Evolutionary conservation across 2,113 vertebrate genomes (phyloP), one percentile per base, ranked within the genome.

Genomic region (Ibidorhyncha struthersii): DNA sequence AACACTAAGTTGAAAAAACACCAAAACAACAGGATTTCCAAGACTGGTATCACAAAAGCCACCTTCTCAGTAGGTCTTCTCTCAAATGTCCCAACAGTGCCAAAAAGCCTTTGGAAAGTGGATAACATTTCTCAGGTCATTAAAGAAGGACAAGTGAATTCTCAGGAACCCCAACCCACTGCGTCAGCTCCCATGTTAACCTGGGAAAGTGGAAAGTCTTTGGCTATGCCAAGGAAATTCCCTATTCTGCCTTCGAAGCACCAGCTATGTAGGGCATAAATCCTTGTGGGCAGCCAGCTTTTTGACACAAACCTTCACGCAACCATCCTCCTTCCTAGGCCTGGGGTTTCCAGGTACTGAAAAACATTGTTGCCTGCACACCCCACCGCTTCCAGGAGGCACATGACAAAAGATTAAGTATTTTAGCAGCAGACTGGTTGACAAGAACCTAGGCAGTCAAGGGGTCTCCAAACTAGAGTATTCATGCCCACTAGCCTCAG

Each of bases 101-200:
- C 55, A 74, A 66, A 84, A 90, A n/a, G 8, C 20, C 27, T 74
- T 32, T 79, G 25, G 29, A 53, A 82, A 74, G 18, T 5, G 23
- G 13, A 43, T 43, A 63, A 34, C 11, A 6, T 12, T 63, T 63
- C 43, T 43, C 27, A 52, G 49, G 27, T 55, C 30, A 9, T 63
- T 62, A 4, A 82, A 67, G 45, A 36, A 62, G 12, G 43, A 67
- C 34, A 49, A 63, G 80, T 4, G 34, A 67, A 41, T 72, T 56
- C 59, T 73, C 36, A 50, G 29, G 19, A 82, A 25, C 66, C 59
- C 19, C 55, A 87, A 41, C 8, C 14, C 41, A 38, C 66, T 56
- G 36, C 8, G 6, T 19, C 29, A 15, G 34, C 20, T 58, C 53
- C 61, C 27, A 8, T 0, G 0, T 4, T 23, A 36, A 69, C 21